Evolutionary conservation across 1,140 invertebrate genomes (phyloP).

Genomic region (Anoplolepis gracilipes): DNA sequence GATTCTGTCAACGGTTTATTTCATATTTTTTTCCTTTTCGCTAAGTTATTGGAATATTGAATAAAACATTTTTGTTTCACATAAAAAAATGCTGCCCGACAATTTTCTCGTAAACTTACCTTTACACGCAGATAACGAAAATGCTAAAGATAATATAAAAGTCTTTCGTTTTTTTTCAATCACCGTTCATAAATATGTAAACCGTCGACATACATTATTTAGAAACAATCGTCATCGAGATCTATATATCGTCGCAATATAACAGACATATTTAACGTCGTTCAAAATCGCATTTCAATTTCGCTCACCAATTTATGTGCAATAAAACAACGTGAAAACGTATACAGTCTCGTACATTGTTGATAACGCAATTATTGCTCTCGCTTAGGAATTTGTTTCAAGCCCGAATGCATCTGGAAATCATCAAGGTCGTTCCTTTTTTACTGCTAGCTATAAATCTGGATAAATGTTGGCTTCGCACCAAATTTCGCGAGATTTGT

Average conservation of each 20-base stretch:
- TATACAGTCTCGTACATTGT: constrained; percentile 40
- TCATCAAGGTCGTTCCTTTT: background rate
- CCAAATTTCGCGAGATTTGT: constrained; percentile 5
- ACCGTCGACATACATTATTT: constrained; percentile 40
- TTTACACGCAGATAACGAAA: constrained; percentile 43
- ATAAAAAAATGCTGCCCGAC: constrained; percentile 53
- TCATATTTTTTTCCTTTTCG: constrained; percentile 47
- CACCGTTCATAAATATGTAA: background rate
- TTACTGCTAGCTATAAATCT: background rate
- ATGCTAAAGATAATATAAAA: constrained; percentile 45
- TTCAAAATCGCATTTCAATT: constrained; percentile 20
- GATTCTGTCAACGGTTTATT: constrained; percentile 72
- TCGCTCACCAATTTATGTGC: constrained; percentile 15
- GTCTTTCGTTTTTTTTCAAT: constrained; percentile 9
- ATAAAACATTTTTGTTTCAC: constrained; percentile 61
- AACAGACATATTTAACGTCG: background rate
- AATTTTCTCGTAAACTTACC: constrained; percentile 44
- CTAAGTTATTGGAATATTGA: constrained; percentile 68
- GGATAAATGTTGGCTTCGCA: background rate
- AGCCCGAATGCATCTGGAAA: background rate
- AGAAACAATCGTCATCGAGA: constrained; percentile 40
- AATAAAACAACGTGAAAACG: constrained; percentile 52
- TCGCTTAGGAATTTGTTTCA: constrained; percentile 36
- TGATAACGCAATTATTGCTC: constrained; percentile 39
- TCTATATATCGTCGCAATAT: constrained; percentile 1